These are phyloP conservation scores for Lepisosteus osseus DNA, from an alignment of 2,113 vertebrate species.

Conservation along the genomic window DNA sequence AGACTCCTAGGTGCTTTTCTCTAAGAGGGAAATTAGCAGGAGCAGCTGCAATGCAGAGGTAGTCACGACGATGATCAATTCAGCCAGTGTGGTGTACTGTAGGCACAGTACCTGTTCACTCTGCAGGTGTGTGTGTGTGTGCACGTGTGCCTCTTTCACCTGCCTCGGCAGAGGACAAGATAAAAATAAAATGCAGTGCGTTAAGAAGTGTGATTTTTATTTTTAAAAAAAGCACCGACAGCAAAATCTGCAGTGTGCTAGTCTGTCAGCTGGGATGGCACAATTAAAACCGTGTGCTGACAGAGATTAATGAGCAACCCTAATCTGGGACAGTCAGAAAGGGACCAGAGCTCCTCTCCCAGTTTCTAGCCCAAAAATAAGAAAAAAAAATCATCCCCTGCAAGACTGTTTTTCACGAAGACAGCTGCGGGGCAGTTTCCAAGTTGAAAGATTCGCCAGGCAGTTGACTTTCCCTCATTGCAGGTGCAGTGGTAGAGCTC, in stretches of 20 bases:
- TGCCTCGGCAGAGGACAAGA: background rate
- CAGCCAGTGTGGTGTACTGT: background rate
- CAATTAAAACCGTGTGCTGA: conserved; percentile 61
- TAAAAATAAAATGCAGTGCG: conserved; percentile 2
- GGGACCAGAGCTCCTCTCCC: conserved; percentile 16
- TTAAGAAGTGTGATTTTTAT: too few relatives aligned
- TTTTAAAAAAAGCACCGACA: too few relatives aligned
- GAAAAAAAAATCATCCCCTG: background rate
- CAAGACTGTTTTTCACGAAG: background rate
- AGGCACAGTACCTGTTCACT: background rate
- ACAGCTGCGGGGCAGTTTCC: too few relatives aligned
- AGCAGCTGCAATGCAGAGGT: conserved; percentile 49
- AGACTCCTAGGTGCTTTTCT: too few relatives aligned
- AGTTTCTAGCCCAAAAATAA: background rate
- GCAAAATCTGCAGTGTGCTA: too few relatives aligned
- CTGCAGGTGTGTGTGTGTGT: conserved; percentile 13
- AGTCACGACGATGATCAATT: conserved; percentile 7
- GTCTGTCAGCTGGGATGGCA: conserved; percentile 47
- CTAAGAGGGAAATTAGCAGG: background rate
- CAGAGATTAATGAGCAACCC: conserved; percentile 60
- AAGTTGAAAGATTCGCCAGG: too few relatives aligned
- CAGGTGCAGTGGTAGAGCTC: too few relatives aligned
- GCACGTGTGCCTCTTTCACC: background rate
- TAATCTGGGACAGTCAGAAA: conserved; percentile 26
- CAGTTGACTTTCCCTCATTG: too few relatives aligned